Base-by-base conservation (phyloP, 2,888 invertebrate genomes). In the Ornithoptera priamus region DNA sequence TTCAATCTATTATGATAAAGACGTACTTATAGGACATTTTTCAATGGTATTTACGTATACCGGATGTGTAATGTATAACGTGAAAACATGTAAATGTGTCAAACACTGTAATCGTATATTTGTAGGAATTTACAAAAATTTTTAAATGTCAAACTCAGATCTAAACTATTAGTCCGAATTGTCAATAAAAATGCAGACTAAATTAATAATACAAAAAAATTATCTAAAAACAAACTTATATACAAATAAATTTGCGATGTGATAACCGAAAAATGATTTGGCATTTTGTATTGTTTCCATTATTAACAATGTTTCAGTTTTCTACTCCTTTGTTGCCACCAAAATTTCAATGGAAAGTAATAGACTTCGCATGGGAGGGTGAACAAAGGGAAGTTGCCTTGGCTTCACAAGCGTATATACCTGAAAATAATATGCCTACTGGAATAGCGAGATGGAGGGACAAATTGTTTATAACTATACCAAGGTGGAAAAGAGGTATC, bases 371-470 rank as follows among this genome's bases (percentile, higher is more conserved):
- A 39, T 96, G 95, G 95, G 93, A 94, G 56, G 90, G 82, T 67
- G 85, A 90, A 65, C 85, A 86, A 7, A 92, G 93, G 76, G 86
- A 93, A 58, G 84, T 85, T 5, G 95, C 95, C 8, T 78, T 95
- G 20, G 80, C 85, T 12, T 86, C 85, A 17, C 94, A 93, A 46
- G 88, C 91, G 12, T 96, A 94, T 78, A 87, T 95, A 17, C 93
- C 93, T 0, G 91, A 91, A 71, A 94, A 96, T 81, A 95, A 95
- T 82, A 88, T 96, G 80, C 95, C 95, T 0, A 86, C 95, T 50
- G 96, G 96, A 18, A 76, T 96, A 72, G 95, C 95, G 71, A 92
- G 94, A 73, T 96, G 95, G 95, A 94, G 93, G 75, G 83, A 95
- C 81, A 96, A 94, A 91, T 82, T 94, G 69, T 96, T 94, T 79